Evolutionary conservation across 2,113 vertebrate genomes (phyloP).

Genomic region (Numida meleagris): DNA sequence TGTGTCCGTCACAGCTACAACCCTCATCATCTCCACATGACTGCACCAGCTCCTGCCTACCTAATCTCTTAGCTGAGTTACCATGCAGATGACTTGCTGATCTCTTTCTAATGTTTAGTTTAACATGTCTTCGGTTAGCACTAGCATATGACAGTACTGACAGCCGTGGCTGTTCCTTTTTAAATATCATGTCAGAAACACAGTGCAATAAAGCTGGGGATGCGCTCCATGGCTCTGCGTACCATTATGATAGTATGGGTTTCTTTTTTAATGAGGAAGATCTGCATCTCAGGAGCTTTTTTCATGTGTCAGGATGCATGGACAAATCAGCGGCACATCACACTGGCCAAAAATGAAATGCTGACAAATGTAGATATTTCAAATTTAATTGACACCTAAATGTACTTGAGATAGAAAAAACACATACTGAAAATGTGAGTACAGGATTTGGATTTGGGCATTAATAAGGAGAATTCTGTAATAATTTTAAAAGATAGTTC

Average conservation of each 20-base stretch:
- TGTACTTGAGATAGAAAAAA: slow-evolving; percentile 80
- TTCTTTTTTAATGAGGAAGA: slow-evolving; percentile 95
- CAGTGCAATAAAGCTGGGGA: slow-evolving; percentile 74
- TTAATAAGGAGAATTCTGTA: slow-evolving; percentile 71
- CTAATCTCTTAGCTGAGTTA: slow-evolving; percentile 47
- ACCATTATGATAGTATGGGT: slow-evolving; percentile 78
- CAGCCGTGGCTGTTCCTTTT: slow-evolving; percentile 88
- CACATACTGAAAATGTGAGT: slow-evolving; percentile 76
- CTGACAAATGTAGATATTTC: slow-evolving; percentile 99
- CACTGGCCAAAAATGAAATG: slow-evolving; percentile 89
- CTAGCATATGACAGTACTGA: slow-evolving; percentile 84
- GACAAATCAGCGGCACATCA: slow-evolving; percentile 94
- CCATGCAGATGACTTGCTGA: slow-evolving; percentile 77
- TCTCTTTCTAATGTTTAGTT: slow-evolving; percentile 82
- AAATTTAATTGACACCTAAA: slow-evolving; percentile 99
- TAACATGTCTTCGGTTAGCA: slow-evolving; percentile 83
- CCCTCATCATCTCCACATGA: slow-evolving; percentile 64
- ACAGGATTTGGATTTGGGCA: slow-evolving; percentile 75
- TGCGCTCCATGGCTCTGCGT: slow-evolving; percentile 79
- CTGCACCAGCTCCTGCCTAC: slow-evolving; percentile 66
- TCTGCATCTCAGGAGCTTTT: slow-evolving; percentile 84
- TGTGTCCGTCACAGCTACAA: slow-evolving; percentile 62
- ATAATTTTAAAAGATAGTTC: slow-evolving; percentile 48
- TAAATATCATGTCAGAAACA: slow-evolving; percentile 90
- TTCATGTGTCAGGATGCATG: slow-evolving; percentile 87